Evolutionary conservation across 2,888 invertebrate genomes (phyloP).

Genomic region (Baccha elongata): DNA sequence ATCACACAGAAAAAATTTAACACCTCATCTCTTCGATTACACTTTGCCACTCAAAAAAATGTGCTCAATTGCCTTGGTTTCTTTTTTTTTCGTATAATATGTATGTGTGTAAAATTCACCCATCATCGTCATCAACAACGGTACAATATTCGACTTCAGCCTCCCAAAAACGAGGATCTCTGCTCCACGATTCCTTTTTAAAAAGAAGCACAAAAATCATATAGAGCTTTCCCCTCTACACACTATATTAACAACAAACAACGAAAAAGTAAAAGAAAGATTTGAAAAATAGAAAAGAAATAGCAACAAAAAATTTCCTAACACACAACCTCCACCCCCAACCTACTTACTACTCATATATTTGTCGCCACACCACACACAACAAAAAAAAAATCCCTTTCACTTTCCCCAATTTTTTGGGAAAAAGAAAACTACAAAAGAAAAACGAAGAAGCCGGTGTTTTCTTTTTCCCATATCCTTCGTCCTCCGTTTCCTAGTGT

Average conservation of each 20-base stretch:
- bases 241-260: conserved; percentile 25
- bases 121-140: conserved; percentile 53
- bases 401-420: conserved; percentile 72
- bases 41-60: conserved; percentile 66
- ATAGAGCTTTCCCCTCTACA: conserved; percentile 61
- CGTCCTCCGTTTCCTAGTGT: not conserved
- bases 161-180: conserved; percentile 32
- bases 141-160: conserved; percentile 5
- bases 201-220: conserved; percentile 23
- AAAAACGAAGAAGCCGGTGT: conserved; percentile 67
- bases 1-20: conserved; percentile 73
- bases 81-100: conserved; percentile 36
- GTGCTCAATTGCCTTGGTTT: conserved; percentile 68
- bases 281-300: conserved; percentile 46
- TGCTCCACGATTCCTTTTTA: conserved; percentile 20
- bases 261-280: conserved; percentile 32
- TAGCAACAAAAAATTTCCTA: conserved; percentile 29
- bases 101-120: conserved; percentile 53
- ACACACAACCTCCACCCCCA: conserved; percentile 22
- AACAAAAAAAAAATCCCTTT: conserved; percentile 64
- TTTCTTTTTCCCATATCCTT: conserved; percentile 20
- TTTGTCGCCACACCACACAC: not conserved
- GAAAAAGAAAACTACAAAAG: conserved; percentile 62
- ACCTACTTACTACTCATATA: not conserved
- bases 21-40: conserved; percentile 74